Evolutionary conservation across 1,140 invertebrate genomes (phyloP).

Genomic region (Leptoteleia sp.): DNA sequence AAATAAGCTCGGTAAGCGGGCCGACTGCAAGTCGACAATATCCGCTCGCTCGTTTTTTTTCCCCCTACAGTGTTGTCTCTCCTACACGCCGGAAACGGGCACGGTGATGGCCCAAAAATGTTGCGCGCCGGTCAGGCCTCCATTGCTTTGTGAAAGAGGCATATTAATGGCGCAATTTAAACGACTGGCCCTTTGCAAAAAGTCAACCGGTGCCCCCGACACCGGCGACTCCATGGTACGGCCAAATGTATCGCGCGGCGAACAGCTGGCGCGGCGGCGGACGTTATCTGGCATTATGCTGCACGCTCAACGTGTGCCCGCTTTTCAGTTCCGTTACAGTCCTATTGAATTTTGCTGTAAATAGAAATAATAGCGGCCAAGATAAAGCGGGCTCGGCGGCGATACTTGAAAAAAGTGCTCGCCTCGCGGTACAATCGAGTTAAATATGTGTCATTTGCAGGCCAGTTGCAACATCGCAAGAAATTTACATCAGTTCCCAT

Average conservation of each 20-base stretch:
- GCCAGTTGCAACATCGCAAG: conserved; percentile 20
- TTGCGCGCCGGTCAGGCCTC: conserved; percentile 18
- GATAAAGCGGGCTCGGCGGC: conserved; percentile 27
- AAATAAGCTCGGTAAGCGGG: conserved; percentile 7
- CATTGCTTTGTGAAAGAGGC: conserved; percentile 47
- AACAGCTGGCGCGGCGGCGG: conserved; percentile 50
- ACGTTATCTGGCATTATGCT: conserved; percentile 59
- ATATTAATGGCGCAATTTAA: conserved; percentile 50
- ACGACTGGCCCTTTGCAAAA: conserved; percentile 39
- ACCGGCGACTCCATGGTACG: conserved; percentile 19
- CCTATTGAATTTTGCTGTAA: conserved; percentile 56
- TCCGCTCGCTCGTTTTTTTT: conserved; percentile 30
- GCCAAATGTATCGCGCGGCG: conserved; percentile 29
- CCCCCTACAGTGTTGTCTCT: conserved; percentile 22
- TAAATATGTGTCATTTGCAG: conserved; percentile 39
- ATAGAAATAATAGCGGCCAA: conserved; percentile 52
- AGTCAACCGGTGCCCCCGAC: conserved; percentile 29
- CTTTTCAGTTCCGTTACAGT: conserved; percentile 57
- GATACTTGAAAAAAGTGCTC: conserved; percentile 13
- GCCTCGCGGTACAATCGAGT: conserved; percentile 9
- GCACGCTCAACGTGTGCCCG: conserved; percentile 30
- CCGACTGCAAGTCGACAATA: conserved; percentile 11
- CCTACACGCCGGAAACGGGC: conserved; percentile 32
- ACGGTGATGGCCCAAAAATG: conserved; percentile 45
- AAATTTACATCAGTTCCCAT: no score